Evolutionary conservation across 2,888 invertebrate species (phyloP), one percentile per base, ranked within the genome.

Genomic region (Volucella bombylans): DNA sequence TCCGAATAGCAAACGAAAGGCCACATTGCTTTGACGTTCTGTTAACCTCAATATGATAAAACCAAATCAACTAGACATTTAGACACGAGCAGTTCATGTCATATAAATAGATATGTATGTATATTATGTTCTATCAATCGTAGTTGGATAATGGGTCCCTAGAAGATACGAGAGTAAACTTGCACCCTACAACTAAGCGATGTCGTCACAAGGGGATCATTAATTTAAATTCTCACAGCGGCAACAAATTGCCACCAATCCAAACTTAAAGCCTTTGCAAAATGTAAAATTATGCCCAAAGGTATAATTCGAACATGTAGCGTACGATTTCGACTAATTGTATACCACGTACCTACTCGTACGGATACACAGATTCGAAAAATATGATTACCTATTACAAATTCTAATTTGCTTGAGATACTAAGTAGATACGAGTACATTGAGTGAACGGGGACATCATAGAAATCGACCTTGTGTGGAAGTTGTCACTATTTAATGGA

Each of bases 201-300:
- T 74, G 49, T 43, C 57, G 49, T 43, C 57, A 12, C 31, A 14
- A 41, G 65, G 65, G 50, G 65, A 55, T 43, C 74, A 43, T 74
- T 41, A 49, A 69, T 49, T n/a, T 49, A 57, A 69, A 49, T n/a
- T 49, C 59, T 31, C 57, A 59, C 9, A 49, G 57, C 47, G 69
- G 18, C 49, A 49, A 49, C 57, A 69, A 69, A 47, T 69, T 69
- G 59, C 39, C 57, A 15, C 8, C 45, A 45, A n/a, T 6, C 49
- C 61, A 23, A 49, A 15, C 41, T 55, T 18, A 49, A 31, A 43
- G 38, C 45, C 47, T 57, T 18, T 49, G 18, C 62, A 61, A 72
- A 54, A 65, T 65, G 57, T 57, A 50, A 59, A 74, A 65, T 64
- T 49, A 50, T 65, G 57, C 74, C 57, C 65, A 18, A 38, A 67